These are phyloP conservation scores for Aphodius granarius DNA, from an alignment of 2,888 invertebrate genomes.

Conservation along the genomic window DNA sequence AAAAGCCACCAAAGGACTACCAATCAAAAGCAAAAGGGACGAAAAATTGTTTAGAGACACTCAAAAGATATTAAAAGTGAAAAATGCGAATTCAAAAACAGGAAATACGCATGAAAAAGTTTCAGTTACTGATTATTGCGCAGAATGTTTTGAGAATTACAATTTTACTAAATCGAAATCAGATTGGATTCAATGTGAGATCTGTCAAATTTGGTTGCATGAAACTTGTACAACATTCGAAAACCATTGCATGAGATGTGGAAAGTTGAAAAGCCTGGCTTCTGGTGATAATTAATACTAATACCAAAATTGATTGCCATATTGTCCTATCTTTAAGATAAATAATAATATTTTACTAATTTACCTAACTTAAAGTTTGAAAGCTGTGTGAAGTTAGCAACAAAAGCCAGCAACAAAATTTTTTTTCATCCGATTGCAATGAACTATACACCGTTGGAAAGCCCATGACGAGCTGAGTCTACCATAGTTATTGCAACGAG, in stretches of 20 bases:
- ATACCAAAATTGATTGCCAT: background rate
- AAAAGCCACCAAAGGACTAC: background rate
- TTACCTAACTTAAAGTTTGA: background rate
- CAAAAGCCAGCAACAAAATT: too few species aligned
- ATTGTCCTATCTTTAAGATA: background rate
- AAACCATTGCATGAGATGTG: constrained; percentile 1
- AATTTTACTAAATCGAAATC: constrained; percentile 33
- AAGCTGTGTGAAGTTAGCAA: too few species aligned
- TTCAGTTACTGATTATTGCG: constrained; percentile 1
- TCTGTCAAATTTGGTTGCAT: constrained; percentile 25
- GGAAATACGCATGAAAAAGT: background rate
- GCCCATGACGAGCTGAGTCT: too few species aligned
- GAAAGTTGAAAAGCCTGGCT: background rate
- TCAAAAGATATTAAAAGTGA: background rate
- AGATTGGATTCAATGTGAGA: constrained; percentile 28
- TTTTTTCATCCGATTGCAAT: too few species aligned
- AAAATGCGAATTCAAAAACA: background rate
- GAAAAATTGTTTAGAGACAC: background rate
- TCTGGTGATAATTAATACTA: background rate
- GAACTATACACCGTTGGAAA: too few species aligned
- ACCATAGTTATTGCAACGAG: too few species aligned
- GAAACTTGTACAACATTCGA: constrained; percentile 25
- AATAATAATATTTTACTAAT: background rate
- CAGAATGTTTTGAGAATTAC: constrained; percentile 32
- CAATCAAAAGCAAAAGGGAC: background rate